Evolutionary conservation across 92 coral and sea anemone species (phyloP).

Genomic region (Epizoanthus ramosus): DNA sequence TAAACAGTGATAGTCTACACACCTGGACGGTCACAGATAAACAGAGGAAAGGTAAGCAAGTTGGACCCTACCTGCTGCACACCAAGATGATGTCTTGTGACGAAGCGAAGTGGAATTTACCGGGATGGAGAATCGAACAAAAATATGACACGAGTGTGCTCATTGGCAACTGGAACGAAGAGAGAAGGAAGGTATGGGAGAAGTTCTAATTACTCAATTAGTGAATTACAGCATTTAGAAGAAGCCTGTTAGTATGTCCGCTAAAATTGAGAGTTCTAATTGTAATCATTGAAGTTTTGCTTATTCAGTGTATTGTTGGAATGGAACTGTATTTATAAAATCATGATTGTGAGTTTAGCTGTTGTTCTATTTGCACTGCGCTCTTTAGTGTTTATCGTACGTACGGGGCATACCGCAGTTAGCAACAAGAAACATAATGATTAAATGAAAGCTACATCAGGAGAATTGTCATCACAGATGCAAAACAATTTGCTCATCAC

Average conservation of each 20-base stretch:
- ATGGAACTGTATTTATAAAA: too few species aligned
- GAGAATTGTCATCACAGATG: too few species aligned
- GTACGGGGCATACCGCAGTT: too few species aligned
- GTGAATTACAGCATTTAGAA: constrained; percentile 11
- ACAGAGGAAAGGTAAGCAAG: constrained; percentile 1
- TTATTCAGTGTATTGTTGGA: too few species aligned
- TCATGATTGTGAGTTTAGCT: too few species aligned
- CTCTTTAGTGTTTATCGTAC: too few species aligned
- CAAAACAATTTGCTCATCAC: too few species aligned
- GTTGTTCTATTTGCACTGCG: too few species aligned
- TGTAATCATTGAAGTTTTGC: too few species aligned
- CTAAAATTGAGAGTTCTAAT: too few species aligned
- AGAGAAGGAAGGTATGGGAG: constrained; percentile 84
- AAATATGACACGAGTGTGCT: constrained; percentile 79
- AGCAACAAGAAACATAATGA: too few species aligned
- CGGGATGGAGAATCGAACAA: constrained; percentile 98
- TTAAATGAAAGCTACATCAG: too few species aligned
- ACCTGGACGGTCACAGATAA: constrained; percentile 10
- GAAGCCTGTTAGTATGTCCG: not conserved
- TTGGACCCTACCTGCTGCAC: not conserved
- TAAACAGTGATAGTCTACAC: not conserved
- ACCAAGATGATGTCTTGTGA: constrained; percentile 62
- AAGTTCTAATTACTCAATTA: constrained; percentile 21
- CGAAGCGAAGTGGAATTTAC: constrained; percentile 84
- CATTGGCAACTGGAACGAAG: constrained; percentile 98